Base-by-base conservation (phyloP, 23 tunicate species). In the Phallusia fumigata region DNA sequence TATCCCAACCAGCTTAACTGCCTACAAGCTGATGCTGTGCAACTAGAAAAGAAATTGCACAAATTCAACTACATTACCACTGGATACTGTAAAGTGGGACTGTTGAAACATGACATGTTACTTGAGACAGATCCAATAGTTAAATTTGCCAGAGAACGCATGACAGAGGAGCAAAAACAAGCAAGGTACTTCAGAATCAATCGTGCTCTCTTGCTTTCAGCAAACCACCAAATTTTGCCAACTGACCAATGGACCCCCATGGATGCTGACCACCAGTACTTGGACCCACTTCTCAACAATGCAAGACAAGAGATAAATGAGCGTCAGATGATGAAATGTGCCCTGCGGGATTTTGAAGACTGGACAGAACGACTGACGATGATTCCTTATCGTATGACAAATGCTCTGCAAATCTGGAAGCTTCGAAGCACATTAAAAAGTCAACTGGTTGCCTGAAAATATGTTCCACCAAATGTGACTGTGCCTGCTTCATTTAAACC, bases 211-310 rank as follows among this genome's bases (percentile, higher is more conserved):
- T 35, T 91, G 36, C 51, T 82, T 77, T 86, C 90, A 0, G 88
- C 90, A 26, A 82, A 81, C 32, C 85, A 86, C 34, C 85, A 83
- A 78, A 86, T 84, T 53, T 49, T 91, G 33, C 96, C 96, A 0
- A 75, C 82, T 30, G 90, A 91, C 53, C 83, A 91, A 80, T 91
- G 96, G 96, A 91, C 96, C 33, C 96, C 96, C 19, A 87, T 91
- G 80, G 96, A 91, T 58, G 90, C 96, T 0, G 90, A 91, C 22
- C 96, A 91, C 85, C 35, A 58, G 32, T 91, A 91, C 84, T 45
- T 91, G 52, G 31, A 82, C 30, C 78, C 49, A 10, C 82, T 69
- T 51, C 45, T 91, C 34, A 32, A 83, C 30, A 77, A 34, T 33
- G 84, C 83, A 0, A 74, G 53, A 65, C 32, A 73, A 0, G 96